Evolutionary conservation across 1,140 invertebrate genomes (phyloP).

Genomic region (Carposina sasakii): DNA sequence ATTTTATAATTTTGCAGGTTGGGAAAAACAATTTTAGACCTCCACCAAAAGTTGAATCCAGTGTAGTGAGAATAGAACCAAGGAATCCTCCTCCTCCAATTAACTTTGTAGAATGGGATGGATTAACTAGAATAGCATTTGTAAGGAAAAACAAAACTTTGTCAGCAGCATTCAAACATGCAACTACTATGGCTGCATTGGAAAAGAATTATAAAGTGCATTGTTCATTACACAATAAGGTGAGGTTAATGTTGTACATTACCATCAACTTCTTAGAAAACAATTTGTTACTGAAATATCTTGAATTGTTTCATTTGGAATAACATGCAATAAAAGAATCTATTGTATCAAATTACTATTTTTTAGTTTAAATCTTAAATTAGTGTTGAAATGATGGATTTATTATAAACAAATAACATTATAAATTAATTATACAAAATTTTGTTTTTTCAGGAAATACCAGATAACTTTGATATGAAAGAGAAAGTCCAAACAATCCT

Average conservation of each 20-base stretch:
- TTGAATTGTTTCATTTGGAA: too few species aligned
- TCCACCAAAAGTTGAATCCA: constrained; percentile 98
- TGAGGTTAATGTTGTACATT: constrained; percentile 67
- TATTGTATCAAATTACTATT: too few species aligned
- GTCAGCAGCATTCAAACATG: constrained; percentile 88
- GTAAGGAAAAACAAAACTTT: constrained; percentile 96
- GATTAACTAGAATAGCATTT: constrained; percentile 94
- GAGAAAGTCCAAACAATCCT: constrained; percentile 86
- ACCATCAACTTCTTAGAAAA: too few species aligned
- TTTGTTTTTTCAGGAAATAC: constrained; percentile 78
- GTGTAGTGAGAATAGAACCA: constrained; percentile 98
- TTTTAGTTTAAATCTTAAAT: too few species aligned
- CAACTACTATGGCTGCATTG: constrained; percentile 85
- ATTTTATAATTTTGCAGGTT: constrained; percentile 74
- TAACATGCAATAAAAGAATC: too few species aligned
- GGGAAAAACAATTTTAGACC: constrained; percentile 99
- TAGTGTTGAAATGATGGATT: too few species aligned
- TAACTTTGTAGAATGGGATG: constrained; percentile 99
- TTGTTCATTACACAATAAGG: constrained; percentile 90
- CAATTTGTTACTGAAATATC: too few species aligned
- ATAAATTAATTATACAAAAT: too few species aligned
- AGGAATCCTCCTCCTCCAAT: constrained; percentile 96
- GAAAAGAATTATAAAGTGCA: constrained; percentile 95
- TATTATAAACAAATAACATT: too few species aligned
- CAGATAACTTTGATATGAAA: constrained; percentile 90